Base-by-base conservation (phyloP, 2,797 vertebrate species). In the Momotus momota region DNA sequence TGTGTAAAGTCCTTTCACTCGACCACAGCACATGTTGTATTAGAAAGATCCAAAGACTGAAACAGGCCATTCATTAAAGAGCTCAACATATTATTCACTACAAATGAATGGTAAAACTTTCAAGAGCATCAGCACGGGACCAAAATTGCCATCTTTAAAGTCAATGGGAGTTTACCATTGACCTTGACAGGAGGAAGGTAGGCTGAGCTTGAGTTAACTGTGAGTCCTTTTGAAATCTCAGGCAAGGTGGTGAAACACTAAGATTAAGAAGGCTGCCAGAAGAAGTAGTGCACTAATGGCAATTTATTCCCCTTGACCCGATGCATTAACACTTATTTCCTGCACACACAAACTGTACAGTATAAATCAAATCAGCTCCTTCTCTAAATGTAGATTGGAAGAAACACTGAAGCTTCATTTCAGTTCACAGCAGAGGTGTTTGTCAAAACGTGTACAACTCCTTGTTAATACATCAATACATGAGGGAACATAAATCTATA, bases 311-410 rank as follows among this genome's bases (percentile, higher is more conserved):
- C 40, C 62, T 75, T 83, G 89, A 92, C 46, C 62, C 13, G 5
- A 49, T 66, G 40, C 89, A 93, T 93, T 95, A 96, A 91, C 51
- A 52, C 66, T 77, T 89, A 93, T 83, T 95, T 96, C 79, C 77
- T 67, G 55, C 40, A 79, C 58, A 57, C 58, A 74, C 62, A 81
- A 91, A 66, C 51, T 40, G 52, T 65, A 35, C 2, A 62, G 22
- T 8, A 81, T 89, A 95, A 96, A 95, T 88, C 91, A 94, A 92
- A 93, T 38, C 45, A 2, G 12, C 31, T 81, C 62, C 73, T 91
- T 75, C 67, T 61, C 46, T 51, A 58, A 83, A 85, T 19, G n/a
- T 20, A 67, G 58, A 88, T 17, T 70, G 85, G 35, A 94, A 90
- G 65, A 86, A 93, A 93, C 26, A 52, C 19, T 0, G 0, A 94